A percentile compares a stretch with the other conserved stretches of the same genome.
Conservation (phyloP, 2,888 invertebrate species). For the Plagiodera versicolora region DNA sequence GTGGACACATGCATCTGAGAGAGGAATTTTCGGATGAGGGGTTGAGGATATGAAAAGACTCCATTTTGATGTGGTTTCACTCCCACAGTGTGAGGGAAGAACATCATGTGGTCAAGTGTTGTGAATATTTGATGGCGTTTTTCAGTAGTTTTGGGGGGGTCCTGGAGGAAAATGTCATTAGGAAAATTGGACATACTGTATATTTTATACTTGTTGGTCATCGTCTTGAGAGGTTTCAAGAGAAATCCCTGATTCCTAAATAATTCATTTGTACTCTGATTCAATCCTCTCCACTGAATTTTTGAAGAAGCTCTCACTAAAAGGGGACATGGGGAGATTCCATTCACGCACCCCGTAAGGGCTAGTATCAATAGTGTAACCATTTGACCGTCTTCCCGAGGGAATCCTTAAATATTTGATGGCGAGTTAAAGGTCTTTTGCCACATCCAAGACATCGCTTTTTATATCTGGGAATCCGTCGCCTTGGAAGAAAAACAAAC, state of each 20-base stretch:
- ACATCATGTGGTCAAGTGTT: too few species aligned
- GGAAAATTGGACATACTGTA: too few species aligned
- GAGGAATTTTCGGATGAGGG: not conserved
- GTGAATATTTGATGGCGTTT: too few species aligned
- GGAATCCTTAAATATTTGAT: conserved; percentile 56
- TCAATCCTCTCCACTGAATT: conserved; percentile 28
- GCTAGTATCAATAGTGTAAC: conserved; percentile 38
- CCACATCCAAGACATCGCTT: conserved; percentile 40
- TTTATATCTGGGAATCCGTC: conserved; percentile 13
- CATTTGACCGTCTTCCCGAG: conserved; percentile 49
- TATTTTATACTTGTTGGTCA: too few species aligned
- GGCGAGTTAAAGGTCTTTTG: conserved; percentile 53
- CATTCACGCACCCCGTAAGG: conserved; percentile 26
- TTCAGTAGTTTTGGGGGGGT: too few species aligned
- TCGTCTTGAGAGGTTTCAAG: not conserved
- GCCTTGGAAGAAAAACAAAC: not conserved
- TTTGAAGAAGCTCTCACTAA: conserved; percentile 22
- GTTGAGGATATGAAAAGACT: not conserved
- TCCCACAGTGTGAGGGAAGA: too few species aligned
- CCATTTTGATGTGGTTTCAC: too few species aligned
- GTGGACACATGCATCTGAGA: conserved; percentile 36
- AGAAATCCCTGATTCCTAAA: conserved; percentile 17
- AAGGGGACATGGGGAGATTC: conserved; percentile 32
- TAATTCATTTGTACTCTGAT: conserved; percentile 22
- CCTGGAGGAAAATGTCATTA: too few species aligned